Evolutionary conservation across 1,140 invertebrate genomes (phyloP), one percentile per base, ranked within the genome.

Genomic region (Phymorhynchus buccinoides): DNA sequence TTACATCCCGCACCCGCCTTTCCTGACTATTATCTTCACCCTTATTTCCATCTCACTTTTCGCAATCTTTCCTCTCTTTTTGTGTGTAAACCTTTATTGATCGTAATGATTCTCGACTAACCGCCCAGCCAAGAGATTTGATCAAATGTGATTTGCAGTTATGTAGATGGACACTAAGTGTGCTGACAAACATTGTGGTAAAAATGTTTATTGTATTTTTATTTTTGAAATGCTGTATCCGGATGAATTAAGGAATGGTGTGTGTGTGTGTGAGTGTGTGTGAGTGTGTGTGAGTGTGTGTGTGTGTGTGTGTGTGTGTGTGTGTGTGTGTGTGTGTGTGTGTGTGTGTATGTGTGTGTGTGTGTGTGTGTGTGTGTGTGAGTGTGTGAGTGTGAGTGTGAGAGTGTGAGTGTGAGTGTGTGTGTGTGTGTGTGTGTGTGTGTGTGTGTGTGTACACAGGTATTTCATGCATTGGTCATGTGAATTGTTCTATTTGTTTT

Each of bases 251-350:
- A 22, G 7, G n/a, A n/a, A n/a, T n/a, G n/a, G 62, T 66, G 62
- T 66, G 62, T 66, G 62, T 66, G 62, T 66, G 62, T 66, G 62
- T 66, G 62, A 27, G 62, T 66, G 62, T 66, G 62, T 66, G 62
- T 66, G 62, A 27, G 62, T 66, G 0, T 66, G 62, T 66, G 62
- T 66, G 62, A 27, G 62, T 66, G 62, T 66, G 62, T 66, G 62
- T 66, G 62, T 66, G 62, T 30, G 62, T 2, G 62, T 30, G 62
- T 30, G 62, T 30, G 4, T 30, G 62, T 22, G 48, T 22, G 48
- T 22, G 48, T 52, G 48, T 22, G 48, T 52, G 7, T 52, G 48
- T 22, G 48, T 52, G 48, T 52, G 48, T 27, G 27, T 27, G 62
- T 27, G 27, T 27, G 27, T n/a, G 62, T 30, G 62, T 27, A n/a